Conservation (phyloP, 2,797 vertebrate species). For the Synanceia verrucosa region DNA sequence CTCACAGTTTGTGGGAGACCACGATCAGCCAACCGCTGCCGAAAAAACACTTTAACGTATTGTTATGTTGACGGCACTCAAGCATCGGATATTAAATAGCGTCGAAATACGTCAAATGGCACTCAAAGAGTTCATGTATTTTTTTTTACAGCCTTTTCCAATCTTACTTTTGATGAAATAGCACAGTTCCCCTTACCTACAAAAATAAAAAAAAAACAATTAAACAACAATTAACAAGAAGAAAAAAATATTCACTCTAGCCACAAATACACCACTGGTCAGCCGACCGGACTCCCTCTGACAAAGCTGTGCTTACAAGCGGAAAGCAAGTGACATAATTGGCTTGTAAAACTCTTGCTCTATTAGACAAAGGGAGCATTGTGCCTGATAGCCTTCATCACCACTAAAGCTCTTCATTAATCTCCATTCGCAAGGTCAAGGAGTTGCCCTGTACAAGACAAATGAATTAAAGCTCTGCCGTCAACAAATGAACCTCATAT, state of each 20-base stretch:
- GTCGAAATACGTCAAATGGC: too few species aligned
- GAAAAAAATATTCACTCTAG: background rate
- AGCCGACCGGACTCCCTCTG: conserved; percentile 16
- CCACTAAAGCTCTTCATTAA: conserved; percentile 81
- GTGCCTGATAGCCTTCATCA: conserved; percentile 77
- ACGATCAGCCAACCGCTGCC: too few species aligned
- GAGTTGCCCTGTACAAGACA: conserved; percentile 70
- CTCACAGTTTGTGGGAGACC: too few species aligned
- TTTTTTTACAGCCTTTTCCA: background rate
- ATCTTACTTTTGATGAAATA: background rate
- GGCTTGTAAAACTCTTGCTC: conserved; percentile 75
- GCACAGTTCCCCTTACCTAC: background rate
- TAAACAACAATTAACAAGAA: conserved; percentile 21
- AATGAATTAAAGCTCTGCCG: conserved; percentile 69
- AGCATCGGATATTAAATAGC: too few species aligned
- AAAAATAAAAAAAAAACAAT: background rate
- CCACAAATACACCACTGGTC: conserved; percentile 18
- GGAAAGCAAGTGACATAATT: conserved; percentile 75
- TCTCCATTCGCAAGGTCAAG: conserved; percentile 81
- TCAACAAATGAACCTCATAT: conserved; percentile 53
- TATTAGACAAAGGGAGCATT: conserved; percentile 65
- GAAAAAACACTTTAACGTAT: too few species aligned
- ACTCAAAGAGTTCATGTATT: too few species aligned
- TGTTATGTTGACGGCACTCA: too few species aligned
- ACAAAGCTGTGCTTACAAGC: conserved; percentile 65